Evolutionary conservation across 2,113 vertebrate species (phyloP), one percentile per base, ranked within the genome.

Genomic region (Psophia crepitans): DNA sequence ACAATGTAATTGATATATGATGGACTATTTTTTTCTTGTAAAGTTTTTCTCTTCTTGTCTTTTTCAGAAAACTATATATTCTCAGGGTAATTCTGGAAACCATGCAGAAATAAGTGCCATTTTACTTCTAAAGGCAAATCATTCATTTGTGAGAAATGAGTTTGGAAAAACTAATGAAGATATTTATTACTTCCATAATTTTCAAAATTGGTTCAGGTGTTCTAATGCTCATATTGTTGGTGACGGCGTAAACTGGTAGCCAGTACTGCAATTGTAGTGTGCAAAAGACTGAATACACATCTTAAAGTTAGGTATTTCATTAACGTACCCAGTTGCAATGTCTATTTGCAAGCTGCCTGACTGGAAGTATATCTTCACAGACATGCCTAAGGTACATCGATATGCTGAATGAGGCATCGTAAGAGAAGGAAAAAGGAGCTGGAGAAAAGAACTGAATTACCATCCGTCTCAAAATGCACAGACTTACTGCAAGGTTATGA

Each of bases 61-160:
- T 8, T 80, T 27, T 76, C 41, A 76, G 4, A 69, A 91, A 90
- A 91, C 90, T 49, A 58, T 35, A 95, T 0, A 2, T 87, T 96
- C 90, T 61, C 33, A 69, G n/a, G 19, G n/a, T 64, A 87, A 79
- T 79, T 85, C 61, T 54, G 22, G 61, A 96, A 96, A 76, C 76
- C 65, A 94, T 65, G 78, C 57, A 94, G 91, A 95, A 96, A n/a
- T 48, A 94, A 96, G n/a, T 57, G 65, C 53, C 76, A 57, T 88
- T 92, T 94, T 66, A 66, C 39, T 82, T 91, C n/a, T 83, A 76
- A 41, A 91, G 70, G 74, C 32, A 96, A 91, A 91, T 89, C 33
- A 61, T 48, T 84, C 30, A 70, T 75, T 93, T 77, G 39, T 74
- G 68, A 96, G 65, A 87, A 94, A 79, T 41, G 2, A 76, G 39